Evolutionary conservation across 2,113 vertebrate species (phyloP).

Genomic region (Malurus elegans): DNA sequence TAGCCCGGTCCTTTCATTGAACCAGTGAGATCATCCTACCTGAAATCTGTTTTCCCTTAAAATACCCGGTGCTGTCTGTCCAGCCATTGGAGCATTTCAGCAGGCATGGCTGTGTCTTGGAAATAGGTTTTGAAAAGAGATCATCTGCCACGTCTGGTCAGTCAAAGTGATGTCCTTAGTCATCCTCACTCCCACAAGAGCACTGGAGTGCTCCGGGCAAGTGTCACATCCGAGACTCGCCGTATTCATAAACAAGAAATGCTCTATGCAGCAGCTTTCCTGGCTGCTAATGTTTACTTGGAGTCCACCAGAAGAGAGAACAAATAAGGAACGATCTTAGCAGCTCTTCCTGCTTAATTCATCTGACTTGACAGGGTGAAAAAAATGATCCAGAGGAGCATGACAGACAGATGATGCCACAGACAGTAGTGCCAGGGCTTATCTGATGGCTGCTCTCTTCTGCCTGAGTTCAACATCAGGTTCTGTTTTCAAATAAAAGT

Average conservation of each 20-base stretch:
- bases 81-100: neutral
- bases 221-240: neutral
- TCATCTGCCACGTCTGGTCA: neutral
- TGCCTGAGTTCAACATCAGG: neutral
- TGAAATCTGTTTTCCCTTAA: neutral
- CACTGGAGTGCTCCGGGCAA: neutral
- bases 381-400: neutral
- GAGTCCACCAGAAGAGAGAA: neutral
- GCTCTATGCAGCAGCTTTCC: slow-evolving; percentile 22
- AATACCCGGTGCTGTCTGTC: neutral
- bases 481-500: neutral
- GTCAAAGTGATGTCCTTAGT: slow-evolving; percentile 8
- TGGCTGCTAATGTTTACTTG: neutral
- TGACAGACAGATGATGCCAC: neutral
- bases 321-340: neutral
- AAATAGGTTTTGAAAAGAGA: neutral
- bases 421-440: neutral
- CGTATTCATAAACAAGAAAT: neutral
- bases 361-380: neutral
- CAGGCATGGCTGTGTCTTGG: neutral
- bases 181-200: neutral
- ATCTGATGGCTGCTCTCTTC: neutral
- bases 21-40: neutral
- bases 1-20: neutral
- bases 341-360: neutral